Base-by-base conservation (phyloP, 2,113 vertebrate species). In the Myiagra hebetior region DNA sequence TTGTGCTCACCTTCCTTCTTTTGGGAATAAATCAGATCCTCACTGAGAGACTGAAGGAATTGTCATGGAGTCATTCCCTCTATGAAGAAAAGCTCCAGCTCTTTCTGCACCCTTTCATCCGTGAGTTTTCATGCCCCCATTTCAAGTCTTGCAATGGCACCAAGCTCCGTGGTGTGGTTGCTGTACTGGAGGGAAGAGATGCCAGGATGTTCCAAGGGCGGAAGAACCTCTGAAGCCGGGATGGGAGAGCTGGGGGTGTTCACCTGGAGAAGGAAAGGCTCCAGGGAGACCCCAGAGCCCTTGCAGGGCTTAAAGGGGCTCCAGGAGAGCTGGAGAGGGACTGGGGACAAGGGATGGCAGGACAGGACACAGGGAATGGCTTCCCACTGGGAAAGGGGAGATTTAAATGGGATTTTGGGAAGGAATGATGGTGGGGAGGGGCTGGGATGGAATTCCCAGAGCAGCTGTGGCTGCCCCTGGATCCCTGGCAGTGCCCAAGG, bases 231-330 rank as follows among this genome's bases (percentile, higher is more conserved):
- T 47, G 46, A 44, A 68, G 46, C 17, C 17, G 6, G 33, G 33
- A 12, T 68, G 46, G 44, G 65, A 68, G 33, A 42, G 28, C 20
- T 42, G 62, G 28, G 39, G 5, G 0, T n/a, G 33, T 19, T 3
- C 33, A n/a, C 11, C 31, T n/a, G 64, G 23, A n/a, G 23, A n/a
- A 7, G 23, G 1, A 6, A 68, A 68, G 7, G 24, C 0, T 49
- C 46, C n/a, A 35, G n/a, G 44, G 65, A 37, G 24, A 68, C 3
- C 65, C 28, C 46, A 49, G 46, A 68, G 65, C 46, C 13, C 24
- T 35, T 20, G 2, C 65, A 68, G 46, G 12, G 33, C 16, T 9
- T 47, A 5, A 68, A 68, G 33, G 44, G 44, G 64, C 44, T 68
- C 23, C 65, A 35, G 65, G 65, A 68, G 33, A 68, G 44, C 65